Base-by-base conservation (phyloP, 2,888 invertebrate species). In the Polydrusus tereticollis region DNA sequence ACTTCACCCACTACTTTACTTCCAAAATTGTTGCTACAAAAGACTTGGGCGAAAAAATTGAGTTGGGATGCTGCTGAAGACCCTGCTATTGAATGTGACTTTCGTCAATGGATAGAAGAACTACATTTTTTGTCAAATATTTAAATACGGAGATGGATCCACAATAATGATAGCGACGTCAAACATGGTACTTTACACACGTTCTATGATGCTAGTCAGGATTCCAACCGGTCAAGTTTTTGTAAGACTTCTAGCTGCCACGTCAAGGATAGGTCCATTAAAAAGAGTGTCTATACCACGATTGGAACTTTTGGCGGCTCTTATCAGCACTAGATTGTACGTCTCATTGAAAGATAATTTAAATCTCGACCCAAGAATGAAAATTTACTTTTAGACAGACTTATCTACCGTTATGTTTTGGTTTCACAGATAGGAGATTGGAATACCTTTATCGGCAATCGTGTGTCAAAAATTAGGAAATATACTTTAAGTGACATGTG, bases 401-500 rank as follows among this genome's bases (percentile, higher is more conserved):
- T 81, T 80, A 0, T 73, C 77, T 1, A 79, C 77, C 0, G 80
- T 77, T 0, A 21, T 81, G 1, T 62, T 78, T 3, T 82, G 81
- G 80, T 77, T 82, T 6, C 43, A 59, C 33, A 23, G 75, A 16
- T 62, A 65, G 79, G 77, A 36, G 73, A 73, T 16, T 81, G 79
- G 79, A 70, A 60, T 1, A 75, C 72, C 8, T 82, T 82, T 73
- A 79, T 80, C 0, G 64, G 63, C 26, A 82, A 83, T 67, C 36
- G 79, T 23, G 76, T 80, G 0, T 58, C 74, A 68, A 81, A 82
- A 72, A 82, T 82, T 26, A 4, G 50, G 7, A n/a, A 23, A 5
- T 14, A 23, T 1, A 43, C 33, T 29, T n/a, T 38, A 77, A 18
- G 67, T 75, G 12, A 26, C 55, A 1, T 36, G 0, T 83, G 82